Conservation (phyloP, 2,113 vertebrate genomes). For the Polypterus bichir region DNA sequence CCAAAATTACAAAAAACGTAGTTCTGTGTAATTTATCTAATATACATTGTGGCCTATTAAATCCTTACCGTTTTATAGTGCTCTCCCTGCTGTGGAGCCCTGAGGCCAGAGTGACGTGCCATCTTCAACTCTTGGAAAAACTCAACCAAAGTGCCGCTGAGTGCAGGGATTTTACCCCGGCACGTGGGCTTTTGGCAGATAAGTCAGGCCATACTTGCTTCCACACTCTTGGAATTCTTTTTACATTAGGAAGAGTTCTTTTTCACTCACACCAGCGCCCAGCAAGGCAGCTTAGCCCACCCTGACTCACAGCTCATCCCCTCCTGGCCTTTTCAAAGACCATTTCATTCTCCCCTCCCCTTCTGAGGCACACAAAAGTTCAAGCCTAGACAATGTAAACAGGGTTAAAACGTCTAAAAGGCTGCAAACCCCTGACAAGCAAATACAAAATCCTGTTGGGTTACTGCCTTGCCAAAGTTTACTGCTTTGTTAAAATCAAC, state of each 20-base stretch:
- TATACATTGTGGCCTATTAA: no score
- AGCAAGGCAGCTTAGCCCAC: neutral
- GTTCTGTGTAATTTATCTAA: no score
- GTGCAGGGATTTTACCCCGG: conserved; percentile 22
- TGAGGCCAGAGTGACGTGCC: conserved; percentile 43
- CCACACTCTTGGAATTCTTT: conserved; percentile 20
- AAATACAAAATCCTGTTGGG: conserved; percentile 9
- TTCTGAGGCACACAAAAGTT: conserved; percentile 13
- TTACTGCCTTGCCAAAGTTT: neutral
- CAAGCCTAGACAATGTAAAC: conserved; percentile 10
- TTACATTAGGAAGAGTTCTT: conserved; percentile 6
- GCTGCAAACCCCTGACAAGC: conserved; percentile 2
- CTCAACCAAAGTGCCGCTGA: conserved; percentile 16
- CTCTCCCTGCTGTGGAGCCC: conserved; percentile 52
- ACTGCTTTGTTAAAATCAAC: conserved; percentile 15
- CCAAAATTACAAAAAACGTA: no score
- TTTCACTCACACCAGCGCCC: conserved; percentile 1
- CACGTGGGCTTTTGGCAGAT: conserved; percentile 31
- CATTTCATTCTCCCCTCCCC: conserved; percentile 9
- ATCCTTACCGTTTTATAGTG: conserved; percentile 75
- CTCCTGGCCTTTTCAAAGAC: conserved; percentile 10
- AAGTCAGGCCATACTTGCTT: conserved; percentile 56
- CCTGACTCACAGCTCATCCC: conserved; percentile 31
- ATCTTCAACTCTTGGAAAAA: conserved; percentile 28
- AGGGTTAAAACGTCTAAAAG: conserved; percentile 12